Evolutionary conservation across 2,113 vertebrate species (phyloP), one percentile per base, ranked within the genome.

Genomic region (Nipponia nippon): DNA sequence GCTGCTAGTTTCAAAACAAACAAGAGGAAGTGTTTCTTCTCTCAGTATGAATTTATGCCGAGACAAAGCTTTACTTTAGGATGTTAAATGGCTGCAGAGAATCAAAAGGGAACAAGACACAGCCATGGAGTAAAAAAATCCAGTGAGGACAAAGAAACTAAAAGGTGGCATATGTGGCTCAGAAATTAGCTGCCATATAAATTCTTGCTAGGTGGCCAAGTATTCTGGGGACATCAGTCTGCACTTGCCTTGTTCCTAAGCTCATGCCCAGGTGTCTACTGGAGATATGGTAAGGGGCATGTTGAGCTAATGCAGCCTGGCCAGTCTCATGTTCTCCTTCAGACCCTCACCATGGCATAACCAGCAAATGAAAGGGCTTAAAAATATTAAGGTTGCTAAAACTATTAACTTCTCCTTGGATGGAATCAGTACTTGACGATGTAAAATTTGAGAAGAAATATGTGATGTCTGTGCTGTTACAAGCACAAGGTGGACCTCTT

Each of bases 131-230:
- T 34, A 42, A 55, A 75, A 46, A 70, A 77, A 79, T 2, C 20
- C 26, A 62, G 1, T 1, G 72, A 62, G 34, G 47, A 52, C 22
- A 14, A 2, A 47, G 42, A 83, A 70, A 47, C 25, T 30, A 27
- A 73, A 91, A 73, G 44, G 36, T 13, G 3, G 18, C 22, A 30
- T 0, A 0, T 40, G 29, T 46, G 21, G 14, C 44, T 81, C 53
- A 53, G 38, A 58, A 81, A 77, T 63, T 3, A 72, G 13, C 25
- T 29, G 10, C 47, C 21, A 23, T 47, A 30, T 9, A 66, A 50
- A 66, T 19, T 56, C 84, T 53, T 71, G 9, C 47, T 6, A 42
- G 25, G 27, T 23, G 15, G 47, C 5, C 47, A 26, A 46, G 19
- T 32, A 13, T 19, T 34, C 70, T 73, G 61, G 29, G 40, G 13